Base-by-base conservation (phyloP, 2,113 vertebrate genomes). In the Numida meleagris region DNA sequence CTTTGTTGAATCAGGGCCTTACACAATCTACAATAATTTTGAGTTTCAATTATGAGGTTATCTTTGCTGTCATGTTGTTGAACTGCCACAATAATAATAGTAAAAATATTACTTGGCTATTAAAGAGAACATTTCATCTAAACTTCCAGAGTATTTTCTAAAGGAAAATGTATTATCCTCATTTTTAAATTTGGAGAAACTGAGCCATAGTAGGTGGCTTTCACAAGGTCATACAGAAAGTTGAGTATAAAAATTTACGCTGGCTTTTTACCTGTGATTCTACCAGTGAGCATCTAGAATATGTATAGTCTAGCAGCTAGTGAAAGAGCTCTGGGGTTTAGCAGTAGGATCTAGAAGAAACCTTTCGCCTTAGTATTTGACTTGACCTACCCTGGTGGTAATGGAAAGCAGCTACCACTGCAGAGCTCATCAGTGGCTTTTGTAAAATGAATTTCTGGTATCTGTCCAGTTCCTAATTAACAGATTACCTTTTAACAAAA, bases 381-480 rank as follows among this genome's bases (percentile, higher is more conserved):
- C 86, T 86, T 92, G 23, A 75, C 88, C 75, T 78, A 40, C 57
- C 61, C 40, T 65, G 72, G 27, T 82, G 80, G 73, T 61, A 93
- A 61, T 53, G 65, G 79, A 94, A 95, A 91, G 68, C 68, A 87
- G 38, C 57, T 71, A 46, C 82, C 46, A 51, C 58, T 63, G 66
- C 65, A 88, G 50, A 87, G 82, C 46, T 83, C 65, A 89, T 75
- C 80, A 83, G 6, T 72, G 80, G 57, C 48, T 43, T 72, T 73
- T 75, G 18, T 88, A 73, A 86, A 93, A 91, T 90, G 61, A 53
- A 65, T 78, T 94, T 24, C 80, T 97, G 85, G 61, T 94, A 50
- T 82, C 85, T 74, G 55, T 89, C 91, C 86, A 92, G 81, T 62
- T 87, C 70, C 66, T 89, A 93, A 85, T 61, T 71, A 92, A 89